These are phyloP conservation scores for Zygothrica quintamaculata DNA, from an alignment of 2,888 invertebrate species.

Conservation along the genomic window DNA sequence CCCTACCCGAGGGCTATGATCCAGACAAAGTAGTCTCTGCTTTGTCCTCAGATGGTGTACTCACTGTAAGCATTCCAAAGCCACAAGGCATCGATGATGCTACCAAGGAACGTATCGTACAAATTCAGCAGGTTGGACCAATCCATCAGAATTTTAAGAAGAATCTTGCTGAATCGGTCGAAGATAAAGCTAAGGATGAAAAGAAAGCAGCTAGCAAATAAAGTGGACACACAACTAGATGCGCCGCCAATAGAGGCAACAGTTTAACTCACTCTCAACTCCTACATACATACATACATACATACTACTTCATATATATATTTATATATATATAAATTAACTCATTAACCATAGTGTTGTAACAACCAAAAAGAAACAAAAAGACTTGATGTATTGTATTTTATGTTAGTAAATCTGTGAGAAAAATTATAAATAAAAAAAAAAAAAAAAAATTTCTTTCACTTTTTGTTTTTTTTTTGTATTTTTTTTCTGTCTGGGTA, in stretches of 20 bases:
- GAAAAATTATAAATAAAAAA: no score
- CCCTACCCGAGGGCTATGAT: conserved; percentile 91
- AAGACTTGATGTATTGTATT: no score
- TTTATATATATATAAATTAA: no score
- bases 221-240: conserved; percentile 7
- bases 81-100: conserved; percentile 85
- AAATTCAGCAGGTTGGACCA: conserved; percentile 88
- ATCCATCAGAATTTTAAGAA: conserved; percentile 83
- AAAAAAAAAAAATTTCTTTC: no score
- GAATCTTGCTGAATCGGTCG: conserved; percentile 31
- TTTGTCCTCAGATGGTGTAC: conserved; percentile 90
- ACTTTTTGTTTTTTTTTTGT: no score
- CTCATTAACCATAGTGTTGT: no score
- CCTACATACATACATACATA: conserved; percentile 1
- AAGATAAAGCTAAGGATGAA: conserved; percentile 22
- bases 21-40: conserved; percentile 90
- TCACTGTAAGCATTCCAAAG: conserved; percentile 89
- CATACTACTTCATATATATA: conserved; percentile 6
- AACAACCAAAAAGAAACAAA: no score
- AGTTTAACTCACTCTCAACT: conserved; percentile 4
- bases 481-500: no score
- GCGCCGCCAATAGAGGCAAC: not conserved
- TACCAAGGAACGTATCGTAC: conserved; percentile 85
- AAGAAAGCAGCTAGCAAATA: conserved; percentile 26
- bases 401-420: no score